Base-by-base conservation (phyloP, 2,888 invertebrate genomes). In the Clistopyga incitator region DNA sequence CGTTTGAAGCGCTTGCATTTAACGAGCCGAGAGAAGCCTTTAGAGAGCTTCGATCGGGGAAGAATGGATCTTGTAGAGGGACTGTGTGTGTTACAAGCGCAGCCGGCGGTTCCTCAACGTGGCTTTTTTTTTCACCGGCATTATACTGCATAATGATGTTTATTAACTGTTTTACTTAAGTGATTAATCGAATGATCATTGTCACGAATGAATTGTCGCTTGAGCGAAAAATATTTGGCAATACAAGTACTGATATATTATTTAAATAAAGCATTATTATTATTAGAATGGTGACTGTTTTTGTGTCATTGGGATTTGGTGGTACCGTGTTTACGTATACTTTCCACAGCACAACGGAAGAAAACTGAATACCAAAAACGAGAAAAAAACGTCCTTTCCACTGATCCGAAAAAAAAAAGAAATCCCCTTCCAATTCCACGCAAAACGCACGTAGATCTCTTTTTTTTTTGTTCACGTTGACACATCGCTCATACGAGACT, bases 211-310 rank as follows among this genome's bases (percentile, higher is more conserved):
- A 80, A 76, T 72, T 82, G 81, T 76, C 76, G 76, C 78, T 84
- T 70, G 65, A 76, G 79, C 71, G 72, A 81, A 76, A 72, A 76
- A 72, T 79, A 84, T 85, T 88, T 86, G 89, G 87, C 86, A 87
- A 89, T 87, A 88, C 87, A 85, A 86, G 79, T 84, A 85, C 78
- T 85, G 85, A 84, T 86, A 84, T 86, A 85, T 86, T 85, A 88
- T 87, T 87, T 88, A 85, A 85, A 84, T 87, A 88, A 86, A 88
- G 77, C 78, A 87, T 79, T 82, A 88, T 85, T 85, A 86, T 84
- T 81, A 88, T 85, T 85, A 86, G 81, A 79, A 59, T 72, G 59
- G 38, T 54, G 78, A 81, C 23, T 67, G 61, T 83, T 18, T 78
- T 74, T 79, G 50, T 75, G 42, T 72, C 38, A 61, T 77, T 80